Conservation (phyloP, 2,888 invertebrate genomes). For the Entomobrya multifasciata region DNA sequence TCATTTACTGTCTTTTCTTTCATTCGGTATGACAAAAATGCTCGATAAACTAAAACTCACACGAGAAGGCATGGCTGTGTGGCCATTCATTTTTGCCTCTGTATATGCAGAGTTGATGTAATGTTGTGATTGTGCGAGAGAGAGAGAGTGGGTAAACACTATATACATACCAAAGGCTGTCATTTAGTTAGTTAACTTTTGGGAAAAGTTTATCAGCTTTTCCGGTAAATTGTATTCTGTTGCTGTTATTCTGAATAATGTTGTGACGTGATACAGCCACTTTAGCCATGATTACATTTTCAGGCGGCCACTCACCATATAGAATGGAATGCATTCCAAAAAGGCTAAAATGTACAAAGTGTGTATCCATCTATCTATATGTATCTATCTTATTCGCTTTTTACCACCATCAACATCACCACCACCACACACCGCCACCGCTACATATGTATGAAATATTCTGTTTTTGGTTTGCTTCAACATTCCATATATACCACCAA, state of each 20-base stretch:
- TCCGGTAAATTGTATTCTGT: slow-evolving; percentile 50
- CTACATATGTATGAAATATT: slow-evolving; percentile 31
- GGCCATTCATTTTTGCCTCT: neutral
- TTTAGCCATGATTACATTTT: slow-evolving; percentile 51
- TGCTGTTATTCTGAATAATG: slow-evolving; percentile 49
- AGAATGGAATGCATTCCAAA: slow-evolving; percentile 17
- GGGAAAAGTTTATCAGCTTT: slow-evolving; percentile 68
- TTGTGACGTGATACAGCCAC: slow-evolving; percentile 45
- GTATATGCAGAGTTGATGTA: slow-evolving; percentile 7
- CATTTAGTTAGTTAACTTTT: slow-evolving; percentile 55
- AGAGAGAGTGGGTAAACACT: slow-evolving; percentile 11
- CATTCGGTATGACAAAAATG: slow-evolving; percentile 1
- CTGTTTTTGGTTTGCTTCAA: slow-evolving; percentile 37
- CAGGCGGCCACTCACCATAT: neutral
- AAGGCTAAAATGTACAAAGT: slow-evolving; percentile 2
- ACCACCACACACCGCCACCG: slow-evolving; percentile 3
- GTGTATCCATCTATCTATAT: neutral
- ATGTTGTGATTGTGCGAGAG: slow-evolving; percentile 41
- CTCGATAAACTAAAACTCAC: neutral
- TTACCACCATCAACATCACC: slow-evolving; percentile 20
- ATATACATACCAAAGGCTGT: neutral
- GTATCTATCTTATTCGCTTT: slow-evolving; percentile 37
- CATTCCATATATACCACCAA: slow-evolving; percentile 46
- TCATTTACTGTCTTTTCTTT: slow-evolving; percentile 44
- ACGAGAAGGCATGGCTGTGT: neutral